Evolutionary conservation across 2,113 vertebrate genomes (phyloP).

Genomic region (Balaenoptera acutorostrata): DNA sequence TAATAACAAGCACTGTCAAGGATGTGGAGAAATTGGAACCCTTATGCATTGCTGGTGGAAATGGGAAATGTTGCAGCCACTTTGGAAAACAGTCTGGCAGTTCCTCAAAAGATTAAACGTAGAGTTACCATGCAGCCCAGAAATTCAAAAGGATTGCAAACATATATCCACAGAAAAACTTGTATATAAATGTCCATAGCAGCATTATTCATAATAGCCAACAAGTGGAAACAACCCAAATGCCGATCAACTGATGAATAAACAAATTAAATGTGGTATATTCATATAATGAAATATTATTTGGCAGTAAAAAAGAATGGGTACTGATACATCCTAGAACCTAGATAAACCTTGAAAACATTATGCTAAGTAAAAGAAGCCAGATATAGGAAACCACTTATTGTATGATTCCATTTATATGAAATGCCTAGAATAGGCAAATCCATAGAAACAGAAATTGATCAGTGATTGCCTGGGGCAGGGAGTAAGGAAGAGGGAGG

Average conservation of each 20-base stretch:
- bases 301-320: not conserved
- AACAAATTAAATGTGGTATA: not conserved
- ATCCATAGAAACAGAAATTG: not conserved
- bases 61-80: not conserved
- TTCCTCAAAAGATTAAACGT: not conserved
- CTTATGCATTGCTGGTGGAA: rapidly evolving
- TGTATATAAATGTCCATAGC: not conserved
- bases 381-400: not conserved
- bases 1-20: not conserved
- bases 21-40: not conserved
- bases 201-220: not conserved
- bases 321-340: rapidly evolving
- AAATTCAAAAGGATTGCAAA: not conserved
- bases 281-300: not conserved
- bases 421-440: not conserved
- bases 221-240: not conserved
- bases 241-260: not conserved
- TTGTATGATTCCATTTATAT: not conserved
- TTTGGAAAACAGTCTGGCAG: not conserved
- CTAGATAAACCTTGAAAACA: not conserved
- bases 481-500: too few relatives aligned
- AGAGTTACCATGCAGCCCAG: not conserved
- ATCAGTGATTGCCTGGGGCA: not conserved
- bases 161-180: rapidly evolving
- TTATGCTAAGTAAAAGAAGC: not conserved